Percentiles rank a stretch among this genome's conserved stretches.
These are phyloP conservation scores for Tylochromis polylepis DNA, from an alignment of 2,113 vertebrate species.

Conservation along the genomic window DNA sequence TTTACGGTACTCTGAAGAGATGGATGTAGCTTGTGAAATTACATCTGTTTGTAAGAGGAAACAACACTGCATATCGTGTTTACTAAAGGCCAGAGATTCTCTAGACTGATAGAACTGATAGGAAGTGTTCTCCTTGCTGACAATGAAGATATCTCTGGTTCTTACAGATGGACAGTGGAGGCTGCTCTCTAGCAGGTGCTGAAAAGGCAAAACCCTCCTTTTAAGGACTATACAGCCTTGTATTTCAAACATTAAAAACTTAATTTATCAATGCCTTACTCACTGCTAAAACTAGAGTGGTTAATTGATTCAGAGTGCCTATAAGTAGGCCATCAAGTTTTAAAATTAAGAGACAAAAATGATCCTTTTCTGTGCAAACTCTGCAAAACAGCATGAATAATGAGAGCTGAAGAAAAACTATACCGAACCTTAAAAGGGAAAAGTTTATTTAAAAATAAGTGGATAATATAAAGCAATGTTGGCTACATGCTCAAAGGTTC, in stretches of 20 bases:
- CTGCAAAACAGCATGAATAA: neutral
- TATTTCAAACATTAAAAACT: neutral
- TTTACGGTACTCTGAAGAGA: neutral
- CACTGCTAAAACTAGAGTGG: neutral
- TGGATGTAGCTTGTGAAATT: neutral
- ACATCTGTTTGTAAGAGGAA: conserved; percentile 14
- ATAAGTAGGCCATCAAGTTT: neutral
- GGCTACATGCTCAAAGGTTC: neutral
- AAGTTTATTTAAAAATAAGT: neutral
- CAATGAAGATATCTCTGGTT: neutral
- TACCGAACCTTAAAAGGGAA: neutral
- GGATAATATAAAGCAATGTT: neutral
- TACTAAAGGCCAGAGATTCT: neutral
- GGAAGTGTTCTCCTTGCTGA: neutral
- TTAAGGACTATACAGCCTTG: neutral
- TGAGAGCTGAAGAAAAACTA: neutral
- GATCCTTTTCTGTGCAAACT: neutral
- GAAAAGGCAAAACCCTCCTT: neutral
- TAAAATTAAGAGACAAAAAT: neutral
- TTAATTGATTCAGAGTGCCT: neutral
- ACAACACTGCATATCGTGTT: neutral
- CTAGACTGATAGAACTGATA: neutral
- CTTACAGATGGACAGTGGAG: neutral
- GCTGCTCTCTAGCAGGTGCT: neutral
- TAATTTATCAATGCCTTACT: neutral